Evolutionary conservation across 2,113 vertebrate genomes (phyloP).

Genomic region (Cheirogaleus medius): DNA sequence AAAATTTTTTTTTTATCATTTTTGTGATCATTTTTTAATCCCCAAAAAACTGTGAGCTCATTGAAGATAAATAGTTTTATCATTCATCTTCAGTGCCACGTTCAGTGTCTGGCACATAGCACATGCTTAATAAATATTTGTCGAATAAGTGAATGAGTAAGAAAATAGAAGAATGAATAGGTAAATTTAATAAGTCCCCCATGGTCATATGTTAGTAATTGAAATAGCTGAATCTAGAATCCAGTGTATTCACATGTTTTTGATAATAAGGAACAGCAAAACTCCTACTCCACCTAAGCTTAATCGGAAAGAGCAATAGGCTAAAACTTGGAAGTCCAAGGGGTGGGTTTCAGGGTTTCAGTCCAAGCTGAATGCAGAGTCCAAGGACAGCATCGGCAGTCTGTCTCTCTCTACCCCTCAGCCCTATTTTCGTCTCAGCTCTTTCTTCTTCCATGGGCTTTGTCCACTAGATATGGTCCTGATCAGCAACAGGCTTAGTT

Average conservation of each 20-base stretch:
- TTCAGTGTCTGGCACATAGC: background rate
- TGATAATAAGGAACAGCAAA: background rate
- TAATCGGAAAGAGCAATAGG: background rate
- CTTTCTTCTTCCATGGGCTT: background rate
- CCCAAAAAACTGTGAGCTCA: background rate
- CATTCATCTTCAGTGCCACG: background rate
- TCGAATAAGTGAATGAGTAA: background rate
- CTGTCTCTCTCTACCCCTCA: background rate
- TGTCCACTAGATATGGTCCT: background rate
- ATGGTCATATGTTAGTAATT: background rate
- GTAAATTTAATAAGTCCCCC: background rate
- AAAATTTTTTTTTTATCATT: slow-evolving; percentile 23
- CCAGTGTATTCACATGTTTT: background rate
- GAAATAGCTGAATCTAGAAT: slow-evolving; percentile 1
- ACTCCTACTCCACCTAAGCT: background rate
- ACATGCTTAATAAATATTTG: background rate
- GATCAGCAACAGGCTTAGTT: background rate
- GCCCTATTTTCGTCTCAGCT: background rate
- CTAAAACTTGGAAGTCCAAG: background rate
- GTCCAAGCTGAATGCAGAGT: background rate
- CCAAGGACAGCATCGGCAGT: background rate
- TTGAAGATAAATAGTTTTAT: background rate
- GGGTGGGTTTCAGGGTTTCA: background rate
- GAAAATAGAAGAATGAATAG: background rate
- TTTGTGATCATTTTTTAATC: background rate